A percentile compares a stretch with the other conserved stretches of the same genome.
Conservation (phyloP, 23 tunicate genomes). For the Ascidia mentula region DNA sequence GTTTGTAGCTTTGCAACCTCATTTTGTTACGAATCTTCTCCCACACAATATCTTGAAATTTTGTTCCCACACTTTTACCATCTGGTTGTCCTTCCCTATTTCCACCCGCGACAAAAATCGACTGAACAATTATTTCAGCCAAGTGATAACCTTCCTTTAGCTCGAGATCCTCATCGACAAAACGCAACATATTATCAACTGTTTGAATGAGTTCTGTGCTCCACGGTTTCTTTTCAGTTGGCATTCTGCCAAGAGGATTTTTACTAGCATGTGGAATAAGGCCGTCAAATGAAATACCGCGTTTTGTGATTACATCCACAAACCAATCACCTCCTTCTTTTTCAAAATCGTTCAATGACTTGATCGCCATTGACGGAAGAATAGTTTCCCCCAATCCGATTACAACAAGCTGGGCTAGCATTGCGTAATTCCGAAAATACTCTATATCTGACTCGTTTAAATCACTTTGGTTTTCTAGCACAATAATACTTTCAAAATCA, state of each 20-base stretch:
- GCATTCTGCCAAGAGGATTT: slow-evolving; percentile 26
- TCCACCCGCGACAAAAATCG: background rate
- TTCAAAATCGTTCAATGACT: slow-evolving; percentile 1
- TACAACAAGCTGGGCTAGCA: slow-evolving; percentile 16
- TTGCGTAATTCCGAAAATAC: slow-evolving; percentile 19
- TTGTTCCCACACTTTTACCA: background rate
- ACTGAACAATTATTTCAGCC: background rate
- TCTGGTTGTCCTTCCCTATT: background rate
- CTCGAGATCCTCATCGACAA: background rate
- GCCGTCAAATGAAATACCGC: slow-evolving; percentile 34
- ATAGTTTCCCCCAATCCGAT: slow-evolving; percentile 28
- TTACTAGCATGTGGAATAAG: slow-evolving; percentile 29
- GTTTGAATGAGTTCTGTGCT: slow-evolving; percentile 4
- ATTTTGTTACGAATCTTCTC: background rate
- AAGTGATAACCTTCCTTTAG: background rate
- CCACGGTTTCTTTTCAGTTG: slow-evolving; percentile 15
- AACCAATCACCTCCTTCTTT: slow-evolving; percentile 23
- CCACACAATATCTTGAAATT: background rate
- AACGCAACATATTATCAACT: background rate
- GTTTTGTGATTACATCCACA: slow-evolving; percentile 9
- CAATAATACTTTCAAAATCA: slow-evolving; percentile 21
- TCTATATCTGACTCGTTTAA: background rate
- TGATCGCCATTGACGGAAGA: slow-evolving; percentile 16
- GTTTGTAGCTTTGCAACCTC: background rate
- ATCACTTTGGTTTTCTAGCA: background rate